Evolutionary conservation across 2,797 vertebrate species (phyloP).

Genomic region (Ctenosaura bakeri): DNA sequence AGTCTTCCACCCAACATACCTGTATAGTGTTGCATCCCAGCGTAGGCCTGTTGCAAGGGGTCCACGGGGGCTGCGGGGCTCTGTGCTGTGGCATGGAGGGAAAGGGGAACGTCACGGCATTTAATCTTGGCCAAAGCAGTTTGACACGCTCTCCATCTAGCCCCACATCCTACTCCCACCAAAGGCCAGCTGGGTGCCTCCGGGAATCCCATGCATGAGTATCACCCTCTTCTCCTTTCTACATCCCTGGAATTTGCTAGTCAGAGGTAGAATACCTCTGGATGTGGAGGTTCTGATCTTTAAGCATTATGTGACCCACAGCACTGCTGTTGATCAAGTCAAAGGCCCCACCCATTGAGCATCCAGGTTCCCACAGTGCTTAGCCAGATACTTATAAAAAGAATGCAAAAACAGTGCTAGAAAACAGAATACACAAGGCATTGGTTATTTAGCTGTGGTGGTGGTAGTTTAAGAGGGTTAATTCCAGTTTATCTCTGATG

Average conservation of each 20-base stretch:
- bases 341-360: no score
- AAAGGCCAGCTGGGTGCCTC: no score
- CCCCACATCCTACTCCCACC: fast-evolving
- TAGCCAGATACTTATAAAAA: background rate
- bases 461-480: background rate
- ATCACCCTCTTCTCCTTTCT: background rate
- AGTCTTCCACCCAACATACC: constrained; percentile 73
- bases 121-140: no score
- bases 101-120: no score
- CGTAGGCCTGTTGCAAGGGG: constrained; percentile 93
- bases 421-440: background rate
- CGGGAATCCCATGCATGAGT: background rate
- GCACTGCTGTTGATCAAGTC: no score
- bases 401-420: no score
- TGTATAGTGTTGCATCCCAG: constrained; percentile 96
- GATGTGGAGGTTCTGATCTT: no score
- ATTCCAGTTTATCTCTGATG: background rate
- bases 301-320: no score
- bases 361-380: no score
- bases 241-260: background rate
- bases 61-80: constrained; percentile 90
- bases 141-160: background rate
- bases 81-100: constrained; percentile 81
- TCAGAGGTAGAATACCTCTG: background rate
- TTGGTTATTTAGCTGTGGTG: background rate